Evolutionary conservation across 2,113 vertebrate species (phyloP), one percentile per base, ranked within the genome.

Genomic region (Podarcis raffonei): DNA sequence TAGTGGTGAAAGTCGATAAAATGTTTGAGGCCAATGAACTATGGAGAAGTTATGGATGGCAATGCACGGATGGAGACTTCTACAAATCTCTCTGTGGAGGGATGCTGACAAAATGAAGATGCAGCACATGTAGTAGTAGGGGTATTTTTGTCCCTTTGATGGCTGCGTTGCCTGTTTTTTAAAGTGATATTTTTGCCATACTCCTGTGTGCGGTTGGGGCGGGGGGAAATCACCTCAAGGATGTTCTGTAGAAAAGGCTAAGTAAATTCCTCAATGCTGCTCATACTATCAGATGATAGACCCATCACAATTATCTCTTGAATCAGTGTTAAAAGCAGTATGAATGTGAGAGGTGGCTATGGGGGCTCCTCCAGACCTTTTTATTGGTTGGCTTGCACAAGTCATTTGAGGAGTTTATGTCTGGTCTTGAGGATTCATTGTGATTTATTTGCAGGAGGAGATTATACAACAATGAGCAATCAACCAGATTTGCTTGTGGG

Each of bases 1-100:
- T 53, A 53, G 65, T 25, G 85, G 25, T 53, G 85, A 80, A 71
- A 87, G 85, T 80, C 85, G n/a, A 69, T 87, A 87, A 87, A 87
- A 80, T 80, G 59, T 78, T 68, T 48, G 85, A 68, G 59, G 75
- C 30, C 85, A 87, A 80, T 87, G 85, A 80, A 76, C 85, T 87
- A 80, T 71, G 65, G 76, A 69, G 85, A 87, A 53, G n/a, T 87
- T 87, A 80, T 71, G 22, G 68, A 80, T 69, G 65, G 65, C 77
- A 27, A 80, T 25, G 65, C 77, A 87, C 20, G n/a, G 65, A 80
- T 27, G 65, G 72, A 86, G 74, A 32, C 59, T 78, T 78, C 75
- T 68, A 86, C 85, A 86, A 68, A 86, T 86, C 85, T 78, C 37
- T 59, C 27, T 86, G 6, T 74, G 32, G 25, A 78, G 37, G 74